Percentiles rank a stretch among this genome's conserved stretches.
phyloP scores from a whole-genome alignment of 2,888 invertebrate genomes.

The Junonia oenone region DNA sequence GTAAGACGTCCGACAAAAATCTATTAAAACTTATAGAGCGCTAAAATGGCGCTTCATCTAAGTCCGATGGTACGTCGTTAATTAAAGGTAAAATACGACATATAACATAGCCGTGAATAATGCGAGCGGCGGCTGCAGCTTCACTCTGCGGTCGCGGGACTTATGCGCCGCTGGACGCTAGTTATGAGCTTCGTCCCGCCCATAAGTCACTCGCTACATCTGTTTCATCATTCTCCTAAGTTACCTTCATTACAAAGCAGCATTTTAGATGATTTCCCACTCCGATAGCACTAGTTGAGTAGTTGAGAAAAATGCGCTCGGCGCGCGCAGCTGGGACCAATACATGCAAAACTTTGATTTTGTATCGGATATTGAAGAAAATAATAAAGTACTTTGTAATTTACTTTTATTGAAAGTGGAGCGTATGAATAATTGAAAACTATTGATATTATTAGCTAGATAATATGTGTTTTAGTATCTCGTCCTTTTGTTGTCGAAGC shows the following conservation, averaged over 20 bases:
- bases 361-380: slow-evolving; percentile 20
- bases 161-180: slow-evolving; percentile 64
- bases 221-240: slow-evolving; percentile 53
- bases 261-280: slow-evolving; percentile 30
- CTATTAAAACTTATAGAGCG: not conserved
- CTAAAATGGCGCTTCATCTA: slow-evolving; percentile 25
- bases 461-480: not conserved
- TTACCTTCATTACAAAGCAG: slow-evolving; percentile 42
- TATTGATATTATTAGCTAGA: not conserved
- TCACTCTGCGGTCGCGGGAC: slow-evolving; percentile 62
- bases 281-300: slow-evolving; percentile 21
- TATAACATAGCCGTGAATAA: slow-evolving; percentile 51
- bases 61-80: slow-evolving; percentile 34
- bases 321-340: slow-evolving; percentile 20
- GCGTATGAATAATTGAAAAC: not conserved
- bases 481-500: not conserved
- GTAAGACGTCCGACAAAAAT: not conserved
- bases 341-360: slow-evolving; percentile 27
- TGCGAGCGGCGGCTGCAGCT: slow-evolving; percentile 48
- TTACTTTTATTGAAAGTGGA: slow-evolving; percentile 19
- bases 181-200: slow-evolving; percentile 59
- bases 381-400: slow-evolving; percentile 19
- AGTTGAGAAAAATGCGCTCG: slow-evolving; percentile 24
- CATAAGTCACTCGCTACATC: slow-evolving; percentile 62
- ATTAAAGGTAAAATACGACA: slow-evolving; percentile 37